These are phyloP conservation scores for Tinamus major DNA, from an alignment of 2,797 vertebrate species.

Conservation along the genomic window DNA sequence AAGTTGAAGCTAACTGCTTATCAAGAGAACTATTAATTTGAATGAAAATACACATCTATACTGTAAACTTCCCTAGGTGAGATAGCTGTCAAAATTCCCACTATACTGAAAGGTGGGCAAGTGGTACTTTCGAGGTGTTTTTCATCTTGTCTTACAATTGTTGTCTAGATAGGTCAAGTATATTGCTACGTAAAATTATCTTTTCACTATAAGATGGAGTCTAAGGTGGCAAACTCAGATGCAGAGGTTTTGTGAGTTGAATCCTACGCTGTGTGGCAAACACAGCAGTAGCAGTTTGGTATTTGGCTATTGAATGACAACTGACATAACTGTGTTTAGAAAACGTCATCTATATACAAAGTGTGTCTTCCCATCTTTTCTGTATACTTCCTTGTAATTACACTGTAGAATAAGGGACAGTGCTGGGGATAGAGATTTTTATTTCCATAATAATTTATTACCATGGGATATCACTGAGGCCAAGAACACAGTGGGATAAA, in stretches of 20 bases:
- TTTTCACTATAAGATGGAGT: background rate
- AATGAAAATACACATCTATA: background rate
- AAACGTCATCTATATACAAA: background rate
- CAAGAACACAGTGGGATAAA: slow-evolving; percentile 36
- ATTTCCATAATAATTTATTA: slow-evolving; percentile 38
- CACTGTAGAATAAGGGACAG: background rate
- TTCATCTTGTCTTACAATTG: background rate
- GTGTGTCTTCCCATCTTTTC: background rate
- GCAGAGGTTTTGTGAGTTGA: background rate
- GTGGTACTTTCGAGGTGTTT: background rate
- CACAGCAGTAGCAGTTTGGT: background rate
- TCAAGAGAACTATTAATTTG: background rate
- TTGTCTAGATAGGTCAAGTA: background rate
- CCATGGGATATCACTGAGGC: slow-evolving; percentile 3
- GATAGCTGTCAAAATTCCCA: background rate
- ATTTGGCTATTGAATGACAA: background rate
- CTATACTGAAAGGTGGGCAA: background rate
- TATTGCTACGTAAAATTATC: background rate
- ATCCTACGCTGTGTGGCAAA: background rate
- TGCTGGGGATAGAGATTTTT: background rate
- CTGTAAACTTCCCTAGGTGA: background rate
- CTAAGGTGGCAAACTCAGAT: background rate
- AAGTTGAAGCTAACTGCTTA: background rate
- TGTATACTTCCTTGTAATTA: background rate
- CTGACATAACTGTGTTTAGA: background rate